Conservation (phyloP, 2,113 vertebrate genomes). For the Gadus chalcogrammus region DNA sequence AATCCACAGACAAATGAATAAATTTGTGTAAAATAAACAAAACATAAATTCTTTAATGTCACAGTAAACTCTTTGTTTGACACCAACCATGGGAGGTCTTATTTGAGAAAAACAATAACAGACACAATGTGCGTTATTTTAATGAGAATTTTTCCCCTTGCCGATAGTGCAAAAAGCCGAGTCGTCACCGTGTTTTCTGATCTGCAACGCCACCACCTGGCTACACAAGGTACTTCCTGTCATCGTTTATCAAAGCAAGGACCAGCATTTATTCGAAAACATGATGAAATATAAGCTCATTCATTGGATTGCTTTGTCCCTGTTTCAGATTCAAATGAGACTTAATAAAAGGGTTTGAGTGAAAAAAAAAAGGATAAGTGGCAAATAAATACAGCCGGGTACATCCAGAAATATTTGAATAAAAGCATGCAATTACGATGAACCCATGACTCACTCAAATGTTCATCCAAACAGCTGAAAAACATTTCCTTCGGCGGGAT, state of each 20-base stretch:
- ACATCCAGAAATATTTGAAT: constrained; percentile 35
- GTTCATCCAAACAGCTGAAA: constrained; percentile 45
- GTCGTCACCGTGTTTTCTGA: constrained; percentile 33
- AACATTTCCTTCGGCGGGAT: constrained; percentile 38
- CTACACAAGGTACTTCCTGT: constrained; percentile 16
- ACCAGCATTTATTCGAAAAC: constrained; percentile 7
- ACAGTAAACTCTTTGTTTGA: not conserved
- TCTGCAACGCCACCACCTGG: constrained; percentile 64
- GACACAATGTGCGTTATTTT: constrained; percentile 2
- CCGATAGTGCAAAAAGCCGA: not conserved
- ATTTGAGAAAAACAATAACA: constrained; percentile 3
- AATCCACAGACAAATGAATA: too few relatives aligned
- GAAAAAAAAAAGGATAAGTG: too few relatives aligned
- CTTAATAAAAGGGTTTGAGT: too few relatives aligned
- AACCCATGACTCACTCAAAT: constrained; percentile 40
- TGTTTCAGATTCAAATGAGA: too few relatives aligned
- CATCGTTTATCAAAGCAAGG: constrained; percentile 11
- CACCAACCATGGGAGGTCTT: not conserved
- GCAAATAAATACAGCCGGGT: not conserved
- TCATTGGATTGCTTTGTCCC: too few relatives aligned
- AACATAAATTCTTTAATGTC: too few relatives aligned
- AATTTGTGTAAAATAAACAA: too few relatives aligned
- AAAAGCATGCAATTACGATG: constrained; percentile 37
- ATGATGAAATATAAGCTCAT: too few relatives aligned
- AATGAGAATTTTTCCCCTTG: not conserved